Conservation (phyloP, 2,797 vertebrate genomes). For the Antrozous pallidus region DNA sequence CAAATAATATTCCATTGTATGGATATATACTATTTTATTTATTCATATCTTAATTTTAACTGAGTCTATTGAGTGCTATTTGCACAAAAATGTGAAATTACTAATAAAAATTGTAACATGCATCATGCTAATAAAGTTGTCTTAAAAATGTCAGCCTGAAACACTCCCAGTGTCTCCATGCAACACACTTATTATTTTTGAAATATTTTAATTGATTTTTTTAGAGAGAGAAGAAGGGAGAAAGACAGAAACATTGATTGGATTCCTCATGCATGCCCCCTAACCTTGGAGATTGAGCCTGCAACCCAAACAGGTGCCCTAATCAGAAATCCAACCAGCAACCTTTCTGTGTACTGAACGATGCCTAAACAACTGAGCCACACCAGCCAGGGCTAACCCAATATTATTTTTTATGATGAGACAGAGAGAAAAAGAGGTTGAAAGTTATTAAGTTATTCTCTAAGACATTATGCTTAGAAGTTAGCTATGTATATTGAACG, state of each 20-base stretch:
- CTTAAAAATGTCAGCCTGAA: background rate
- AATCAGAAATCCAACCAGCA: too few species aligned
- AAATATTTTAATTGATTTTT: too few species aligned
- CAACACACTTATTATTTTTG: background rate
- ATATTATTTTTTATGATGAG: background rate
- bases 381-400: background rate
- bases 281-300: too few species aligned
- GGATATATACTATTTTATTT: background rate
- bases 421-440: background rate
- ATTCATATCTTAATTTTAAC: background rate
- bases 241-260: too few species aligned
- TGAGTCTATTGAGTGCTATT: background rate
- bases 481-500: constrained; percentile 4
- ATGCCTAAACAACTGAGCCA: too few species aligned
- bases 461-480: background rate
- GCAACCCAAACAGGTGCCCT: too few species aligned
- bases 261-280: too few species aligned
- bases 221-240: too few species aligned
- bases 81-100: background rate
- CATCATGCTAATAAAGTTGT: background rate
- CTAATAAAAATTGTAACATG: background rate
- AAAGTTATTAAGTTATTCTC: background rate
- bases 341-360: too few species aligned
- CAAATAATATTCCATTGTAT: background rate
- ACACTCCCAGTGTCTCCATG: background rate